Evolutionary conservation across 2,888 invertebrate species (phyloP).

Genomic region (Mimas tiliae): DNA sequence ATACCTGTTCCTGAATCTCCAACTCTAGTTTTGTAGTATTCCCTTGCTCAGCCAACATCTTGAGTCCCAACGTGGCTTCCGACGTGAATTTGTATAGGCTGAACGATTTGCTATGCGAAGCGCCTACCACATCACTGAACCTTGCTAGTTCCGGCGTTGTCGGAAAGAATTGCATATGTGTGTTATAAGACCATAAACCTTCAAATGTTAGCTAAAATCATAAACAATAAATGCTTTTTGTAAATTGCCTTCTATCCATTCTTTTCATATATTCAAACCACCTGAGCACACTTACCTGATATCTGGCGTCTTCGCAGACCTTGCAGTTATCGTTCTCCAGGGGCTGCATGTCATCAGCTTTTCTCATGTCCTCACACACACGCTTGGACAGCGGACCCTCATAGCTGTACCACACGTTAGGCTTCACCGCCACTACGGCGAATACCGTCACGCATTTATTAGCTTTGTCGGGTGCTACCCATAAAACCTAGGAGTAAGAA

Average conservation of each 20-base stretch:
- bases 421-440: conserved; percentile 68
- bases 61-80: conserved; percentile 64
- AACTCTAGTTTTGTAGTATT: conserved; percentile 73
- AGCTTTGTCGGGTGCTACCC: conserved; percentile 69
- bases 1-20: conserved; percentile 67
- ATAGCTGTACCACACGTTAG: conserved; percentile 72
- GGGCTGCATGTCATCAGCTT: conserved; percentile 73
- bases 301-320: conserved; percentile 73
- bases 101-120: conserved; percentile 68
- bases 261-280: no score
- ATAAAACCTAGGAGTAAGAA: conserved; percentile 52
- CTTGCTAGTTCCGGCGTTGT: conserved; percentile 49
- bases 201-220: conserved; percentile 65
- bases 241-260: no score
- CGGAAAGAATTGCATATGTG: conserved; percentile 68
- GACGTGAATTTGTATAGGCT: conserved; percentile 62
- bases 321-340: conserved; percentile 64
- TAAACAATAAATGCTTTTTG: not conserved
- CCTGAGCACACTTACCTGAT: conserved; percentile 54
- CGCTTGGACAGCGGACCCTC: conserved; percentile 66
- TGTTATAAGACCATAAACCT: conserved; percentile 74
- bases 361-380: conserved; percentile 71
- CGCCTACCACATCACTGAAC: conserved; percentile 77
- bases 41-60: conserved; percentile 75
- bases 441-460: conserved; percentile 73